Base-by-base conservation (phyloP, 2,888 invertebrate genomes). In the Alcis repandata region DNA sequence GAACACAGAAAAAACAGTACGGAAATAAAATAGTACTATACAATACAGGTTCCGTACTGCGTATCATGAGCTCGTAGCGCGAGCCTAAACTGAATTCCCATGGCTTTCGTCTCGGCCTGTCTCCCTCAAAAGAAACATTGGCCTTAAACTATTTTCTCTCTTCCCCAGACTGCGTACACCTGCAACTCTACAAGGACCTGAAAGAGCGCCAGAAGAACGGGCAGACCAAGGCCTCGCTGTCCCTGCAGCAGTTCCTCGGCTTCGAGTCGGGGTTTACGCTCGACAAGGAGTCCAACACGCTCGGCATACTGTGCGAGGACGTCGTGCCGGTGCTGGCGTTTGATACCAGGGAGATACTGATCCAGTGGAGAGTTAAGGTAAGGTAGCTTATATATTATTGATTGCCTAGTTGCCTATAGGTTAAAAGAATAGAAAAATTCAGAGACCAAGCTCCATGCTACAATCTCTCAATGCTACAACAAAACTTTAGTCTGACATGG, bases 221-320 rank as follows among this genome's bases (percentile, higher is more conserved):
- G 17, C 97, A 97, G 87, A 97, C 98, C 67, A 98, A 98, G 88
- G 97, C 97, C 0, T 97, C 97, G 13, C 94, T 98, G 52, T 97
- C 97, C 17, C 94, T 98, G 72, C 97, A 98, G 86, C 97, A 97
- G 84, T 98, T 96, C 92, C 95, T 98, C 59, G 98, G 97, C 48
- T 95, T 98, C 77, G 97, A 98, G 91, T 96, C 97, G 40, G 97
- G 97, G 62, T 98, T 98, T 90, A 97, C 97, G 1, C 92, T 98
- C 80, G 98, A 98, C 91, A 98, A 97, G 88, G 98, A 98, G 92
- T 97, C 97, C 52, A 97, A 98, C 85, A 98, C 98, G 4, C 94
- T 98, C 79, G 98, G 97, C 33, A 96, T 98, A 74, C 94, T 98
- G 70, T 98, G 98, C 83, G 97, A 97, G 79, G 97, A 98, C 82